Evolutionary conservation across 2,797 vertebrate genomes (phyloP).

Genomic region (Rhabdomys pumilio): DNA sequence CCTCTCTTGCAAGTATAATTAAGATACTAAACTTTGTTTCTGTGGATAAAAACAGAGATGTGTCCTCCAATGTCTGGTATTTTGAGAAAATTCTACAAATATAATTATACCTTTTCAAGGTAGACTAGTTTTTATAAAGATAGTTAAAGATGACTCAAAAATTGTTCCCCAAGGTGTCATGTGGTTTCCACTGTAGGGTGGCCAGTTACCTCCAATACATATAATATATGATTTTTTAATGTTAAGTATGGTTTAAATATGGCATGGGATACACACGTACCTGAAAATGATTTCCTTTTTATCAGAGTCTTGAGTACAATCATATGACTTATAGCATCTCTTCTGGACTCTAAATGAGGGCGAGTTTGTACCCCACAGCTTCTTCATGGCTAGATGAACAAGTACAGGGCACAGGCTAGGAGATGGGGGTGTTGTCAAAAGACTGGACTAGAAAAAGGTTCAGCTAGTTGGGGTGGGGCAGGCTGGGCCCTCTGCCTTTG

Average conservation of each 20-base stretch:
- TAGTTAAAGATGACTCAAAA: slow-evolving; percentile 62
- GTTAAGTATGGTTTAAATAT: slow-evolving; percentile 12
- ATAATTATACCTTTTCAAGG: slow-evolving; percentile 53
- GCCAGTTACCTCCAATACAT: neutral
- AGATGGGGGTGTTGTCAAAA: neutral
- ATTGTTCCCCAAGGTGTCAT: neutral
- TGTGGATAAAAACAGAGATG: neutral
- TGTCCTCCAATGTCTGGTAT: slow-evolving; percentile 65
- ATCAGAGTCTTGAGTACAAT: slow-evolving; percentile 45
- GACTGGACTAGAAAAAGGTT: neutral
- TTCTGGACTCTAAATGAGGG: neutral
- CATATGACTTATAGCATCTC: neutral
- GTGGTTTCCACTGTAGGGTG: neutral
- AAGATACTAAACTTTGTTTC: slow-evolving; percentile 29
- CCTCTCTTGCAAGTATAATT: slow-evolving; percentile 27
- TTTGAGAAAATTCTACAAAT: slow-evolving; percentile 74
- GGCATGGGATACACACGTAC: neutral
- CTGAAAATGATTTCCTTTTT: slow-evolving; percentile 10
- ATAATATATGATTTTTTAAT: slow-evolving; percentile 5
- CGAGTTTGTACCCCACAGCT: neutral
- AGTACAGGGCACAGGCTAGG: neutral
- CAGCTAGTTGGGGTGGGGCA: neutral
- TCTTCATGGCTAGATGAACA: neutral
- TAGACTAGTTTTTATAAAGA: slow-evolving; percentile 49
- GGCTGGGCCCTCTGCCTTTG: neutral